Conservation (phyloP, 2,113 vertebrate genomes). For the Cyphomyrus plagiostoma region DNA sequence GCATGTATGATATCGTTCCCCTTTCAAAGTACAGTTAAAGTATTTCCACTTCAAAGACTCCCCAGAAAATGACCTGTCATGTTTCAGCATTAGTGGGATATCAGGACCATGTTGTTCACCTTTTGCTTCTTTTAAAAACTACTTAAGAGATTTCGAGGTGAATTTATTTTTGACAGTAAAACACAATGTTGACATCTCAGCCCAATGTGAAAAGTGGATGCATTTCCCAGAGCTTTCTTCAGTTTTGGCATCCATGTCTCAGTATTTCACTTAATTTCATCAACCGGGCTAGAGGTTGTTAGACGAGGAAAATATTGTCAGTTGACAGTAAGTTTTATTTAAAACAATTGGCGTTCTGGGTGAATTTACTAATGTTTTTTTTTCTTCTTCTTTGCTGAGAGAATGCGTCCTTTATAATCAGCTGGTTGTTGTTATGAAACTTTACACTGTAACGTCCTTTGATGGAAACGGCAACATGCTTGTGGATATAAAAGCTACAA, state of each 20-base stretch:
- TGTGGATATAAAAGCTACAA: background rate
- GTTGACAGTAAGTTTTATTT: background rate
- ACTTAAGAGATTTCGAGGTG: conserved; percentile 20
- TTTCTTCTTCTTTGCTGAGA: background rate
- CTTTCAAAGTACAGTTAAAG: conserved; percentile 13
- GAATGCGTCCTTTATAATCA: background rate
- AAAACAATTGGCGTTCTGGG: background rate
- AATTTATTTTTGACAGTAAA: conserved; percentile 24
- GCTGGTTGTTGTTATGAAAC: background rate
- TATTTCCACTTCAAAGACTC: conserved; percentile 24
- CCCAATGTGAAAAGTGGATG: conserved; percentile 11
- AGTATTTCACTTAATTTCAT: conserved; percentile 1
- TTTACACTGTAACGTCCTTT: background rate
- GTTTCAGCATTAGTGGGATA: conserved; percentile 21
- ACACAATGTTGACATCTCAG: conserved; percentile 9
- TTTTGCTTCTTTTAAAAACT: conserved; percentile 18
- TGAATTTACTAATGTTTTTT: background rate
- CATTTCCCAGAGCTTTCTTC: background rate
- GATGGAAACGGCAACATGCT: background rate
- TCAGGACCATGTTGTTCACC: conserved; percentile 8
- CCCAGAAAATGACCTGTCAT: conserved; percentile 26
- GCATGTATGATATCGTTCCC: background rate
- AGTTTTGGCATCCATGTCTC: background rate
- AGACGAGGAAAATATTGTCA: background rate
- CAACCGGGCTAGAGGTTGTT: background rate